phyloP scores from a whole-genome alignment of 1,140 invertebrate genomes.

The Zaprionus tsacasi region DNA sequence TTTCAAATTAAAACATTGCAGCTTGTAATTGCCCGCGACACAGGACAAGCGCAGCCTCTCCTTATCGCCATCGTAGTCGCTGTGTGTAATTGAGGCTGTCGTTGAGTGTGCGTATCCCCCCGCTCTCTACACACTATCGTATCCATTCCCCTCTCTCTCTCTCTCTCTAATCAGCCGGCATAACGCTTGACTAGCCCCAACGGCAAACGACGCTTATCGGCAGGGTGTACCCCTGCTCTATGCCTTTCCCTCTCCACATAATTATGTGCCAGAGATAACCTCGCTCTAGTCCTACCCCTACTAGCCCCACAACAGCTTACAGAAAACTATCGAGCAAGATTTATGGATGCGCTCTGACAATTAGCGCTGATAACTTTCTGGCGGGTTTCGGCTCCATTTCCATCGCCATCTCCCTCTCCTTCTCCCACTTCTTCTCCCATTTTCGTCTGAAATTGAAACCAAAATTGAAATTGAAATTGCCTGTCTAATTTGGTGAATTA shows the following conservation, averaged over 20 bases:
- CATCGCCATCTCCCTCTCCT: too few species aligned
- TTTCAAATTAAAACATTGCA: constrained; percentile 76
- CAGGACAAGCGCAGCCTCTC: constrained; percentile 49
- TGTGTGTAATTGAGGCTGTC: constrained; percentile 70
- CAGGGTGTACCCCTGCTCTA: constrained; percentile 15
- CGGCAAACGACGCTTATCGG: constrained; percentile 56
- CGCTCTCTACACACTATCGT: background rate
- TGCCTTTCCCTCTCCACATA: constrained; percentile 39
- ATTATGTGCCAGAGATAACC: constrained; percentile 72
- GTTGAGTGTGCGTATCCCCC: constrained; percentile 27
- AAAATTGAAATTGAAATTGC: constrained; percentile 66
- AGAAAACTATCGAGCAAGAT: constrained; percentile 57
- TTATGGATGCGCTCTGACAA: constrained; percentile 69
- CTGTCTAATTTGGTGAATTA: constrained; percentile 78
- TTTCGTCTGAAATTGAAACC: background rate
- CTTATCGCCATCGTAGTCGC: constrained; percentile 47
- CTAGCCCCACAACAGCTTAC: constrained; percentile 17
- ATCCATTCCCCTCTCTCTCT: constrained; percentile 2
- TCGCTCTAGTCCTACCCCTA: background rate
- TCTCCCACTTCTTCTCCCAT: background rate
- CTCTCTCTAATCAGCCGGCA: constrained; percentile 70
- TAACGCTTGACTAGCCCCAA: constrained; percentile 77
- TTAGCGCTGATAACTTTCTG: constrained; percentile 71
- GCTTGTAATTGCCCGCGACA: constrained; percentile 72
- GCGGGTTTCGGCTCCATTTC: background rate